Conservation (phyloP, 1,140 invertebrate species). For the Phthorimaea operculella region DNA sequence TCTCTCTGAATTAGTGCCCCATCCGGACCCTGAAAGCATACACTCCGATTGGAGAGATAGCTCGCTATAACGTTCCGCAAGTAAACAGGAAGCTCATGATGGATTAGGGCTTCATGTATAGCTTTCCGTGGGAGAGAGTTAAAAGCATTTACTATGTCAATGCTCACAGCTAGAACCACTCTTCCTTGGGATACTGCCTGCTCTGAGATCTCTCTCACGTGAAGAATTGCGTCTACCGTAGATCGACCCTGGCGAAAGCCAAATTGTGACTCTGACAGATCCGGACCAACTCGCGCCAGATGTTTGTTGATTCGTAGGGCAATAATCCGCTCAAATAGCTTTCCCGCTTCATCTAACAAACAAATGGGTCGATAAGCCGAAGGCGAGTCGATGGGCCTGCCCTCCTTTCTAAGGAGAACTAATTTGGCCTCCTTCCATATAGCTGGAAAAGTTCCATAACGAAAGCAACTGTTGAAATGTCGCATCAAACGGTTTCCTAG, state of each 20-base stretch:
- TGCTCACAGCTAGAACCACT: conserved; percentile 12
- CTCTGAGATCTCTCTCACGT: conserved; percentile 3
- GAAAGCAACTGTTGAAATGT: too few species aligned
- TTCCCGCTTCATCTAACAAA: conserved; percentile 16
- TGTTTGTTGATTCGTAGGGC: conserved; percentile 16
- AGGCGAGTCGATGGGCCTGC: conserved; percentile 13
- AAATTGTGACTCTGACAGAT: conserved; percentile 22
- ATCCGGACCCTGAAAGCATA: neutral
- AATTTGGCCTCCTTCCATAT: too few species aligned
- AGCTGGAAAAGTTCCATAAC: too few species aligned
- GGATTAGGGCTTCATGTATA: conserved; percentile 8
- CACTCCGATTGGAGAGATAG: neutral
- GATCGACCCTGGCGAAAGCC: conserved; percentile 27
- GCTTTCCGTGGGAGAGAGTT: conserved; percentile 8
- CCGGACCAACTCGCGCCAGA: conserved; percentile 10
- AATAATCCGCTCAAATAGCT: conserved; percentile 19
- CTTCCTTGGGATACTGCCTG: conserved; percentile 2
- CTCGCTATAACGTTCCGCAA: neutral
- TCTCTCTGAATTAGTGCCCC: neutral
- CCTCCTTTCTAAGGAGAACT: too few species aligned
- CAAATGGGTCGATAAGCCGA: conserved; percentile 33
- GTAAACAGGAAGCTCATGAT: conserved; percentile 12
- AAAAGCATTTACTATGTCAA: conserved; percentile 16
- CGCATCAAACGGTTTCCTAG: too few species aligned
- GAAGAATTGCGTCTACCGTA: conserved; percentile 21